A percentile compares a stretch with the other conserved stretches of the same genome.
Conservation (phyloP, 2,888 invertebrate species). For the Apamea crenata region DNA sequence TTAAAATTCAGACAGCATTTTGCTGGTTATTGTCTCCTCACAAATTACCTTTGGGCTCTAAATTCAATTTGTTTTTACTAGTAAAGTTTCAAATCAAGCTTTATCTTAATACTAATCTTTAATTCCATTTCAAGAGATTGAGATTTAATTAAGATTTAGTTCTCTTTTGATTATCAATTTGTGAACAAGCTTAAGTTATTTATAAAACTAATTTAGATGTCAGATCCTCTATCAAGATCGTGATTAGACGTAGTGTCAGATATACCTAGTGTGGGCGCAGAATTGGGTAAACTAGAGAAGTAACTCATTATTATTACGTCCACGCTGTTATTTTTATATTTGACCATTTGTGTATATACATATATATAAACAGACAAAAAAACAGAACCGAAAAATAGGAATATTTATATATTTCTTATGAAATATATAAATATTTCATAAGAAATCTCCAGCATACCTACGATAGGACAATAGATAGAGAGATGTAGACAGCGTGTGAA, state of each 20-base stretch:
- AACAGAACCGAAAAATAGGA: no score
- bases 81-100: conserved; percentile 5
- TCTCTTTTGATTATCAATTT: conserved; percentile 13
- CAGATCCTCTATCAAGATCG: not conserved
- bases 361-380: no score
- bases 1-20: not conserved
- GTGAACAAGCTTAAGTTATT: not conserved
- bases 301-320: not conserved
- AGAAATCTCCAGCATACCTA: no score
- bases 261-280: not conserved
- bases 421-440: no score
- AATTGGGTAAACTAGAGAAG: not conserved
- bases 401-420: no score
- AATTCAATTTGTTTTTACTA: not conserved
- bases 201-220: conserved; percentile 8
- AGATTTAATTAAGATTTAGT: conserved; percentile 20
- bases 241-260: not conserved
- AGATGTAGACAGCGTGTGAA: no score
- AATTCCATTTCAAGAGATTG: conserved; percentile 20
- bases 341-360: no score
- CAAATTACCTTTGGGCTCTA: conserved; percentile 13
- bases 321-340: not conserved
- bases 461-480: no score
- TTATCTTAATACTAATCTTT: conserved; percentile 18
- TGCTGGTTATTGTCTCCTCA: not conserved